Conservation (phyloP, 2,888 invertebrate species). For the Augochlorella aurata region DNA sequence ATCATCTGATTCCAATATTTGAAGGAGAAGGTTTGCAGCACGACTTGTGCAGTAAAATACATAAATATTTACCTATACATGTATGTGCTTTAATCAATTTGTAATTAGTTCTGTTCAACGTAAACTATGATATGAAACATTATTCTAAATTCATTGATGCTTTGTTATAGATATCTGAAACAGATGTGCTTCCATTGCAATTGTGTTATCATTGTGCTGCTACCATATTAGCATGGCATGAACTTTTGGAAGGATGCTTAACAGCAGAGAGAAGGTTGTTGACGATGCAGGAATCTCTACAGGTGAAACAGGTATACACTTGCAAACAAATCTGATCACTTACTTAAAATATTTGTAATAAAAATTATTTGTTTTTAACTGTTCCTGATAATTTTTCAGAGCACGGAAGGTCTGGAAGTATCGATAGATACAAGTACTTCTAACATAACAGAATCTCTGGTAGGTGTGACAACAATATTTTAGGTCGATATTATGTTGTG, state of each 20-base stretch:
- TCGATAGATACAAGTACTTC: slow-evolving; percentile 19
- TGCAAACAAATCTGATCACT: background rate
- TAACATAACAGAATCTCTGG: slow-evolving; percentile 34
- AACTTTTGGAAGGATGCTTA: slow-evolving; percentile 84
- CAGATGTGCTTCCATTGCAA: slow-evolving; percentile 84
- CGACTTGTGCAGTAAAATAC: slow-evolving; percentile 85
- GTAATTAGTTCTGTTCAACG: background rate
- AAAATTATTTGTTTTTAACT: background rate
- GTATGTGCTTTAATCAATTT: slow-evolving; percentile 78
- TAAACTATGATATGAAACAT: background rate
- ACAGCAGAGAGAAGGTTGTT: slow-evolving; percentile 83
- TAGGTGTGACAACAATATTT: slow-evolving; percentile 30
- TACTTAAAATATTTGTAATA: background rate
- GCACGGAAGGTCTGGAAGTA: slow-evolving; percentile 33
- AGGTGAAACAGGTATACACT: slow-evolving; percentile 57
- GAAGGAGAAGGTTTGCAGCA: slow-evolving; percentile 85
- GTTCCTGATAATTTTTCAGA: slow-evolving; percentile 16
- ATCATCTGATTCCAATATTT: slow-evolving; percentile 85
- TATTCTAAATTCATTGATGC: background rate
- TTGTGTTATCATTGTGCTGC: slow-evolving; percentile 87
- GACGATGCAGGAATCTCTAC: slow-evolving; percentile 72
- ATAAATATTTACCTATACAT: slow-evolving; percentile 86
- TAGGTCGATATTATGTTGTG: background rate
- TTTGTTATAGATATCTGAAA: slow-evolving; percentile 81
- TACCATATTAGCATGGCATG: slow-evolving; percentile 86